These are phyloP conservation scores for Drosophila nigromelanica DNA, from an alignment of 1,140 invertebrate species.

Conservation along the genomic window DNA sequence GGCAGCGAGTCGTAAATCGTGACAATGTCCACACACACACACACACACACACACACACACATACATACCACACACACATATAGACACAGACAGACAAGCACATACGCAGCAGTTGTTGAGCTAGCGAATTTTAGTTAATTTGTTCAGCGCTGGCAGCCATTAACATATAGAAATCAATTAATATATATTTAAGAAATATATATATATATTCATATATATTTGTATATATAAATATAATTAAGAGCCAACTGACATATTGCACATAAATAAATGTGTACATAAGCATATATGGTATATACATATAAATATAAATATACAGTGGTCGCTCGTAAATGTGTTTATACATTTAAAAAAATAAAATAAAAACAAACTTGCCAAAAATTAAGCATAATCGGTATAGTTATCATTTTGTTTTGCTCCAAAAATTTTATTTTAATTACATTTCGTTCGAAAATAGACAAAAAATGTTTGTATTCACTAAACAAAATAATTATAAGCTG, in stretches of 20 bases:
- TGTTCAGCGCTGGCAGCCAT: constrained; percentile 53
- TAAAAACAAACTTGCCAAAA: too few relatives aligned
- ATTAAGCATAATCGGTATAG: too few relatives aligned
- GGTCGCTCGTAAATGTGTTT: too few relatives aligned
- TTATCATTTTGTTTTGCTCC: too few relatives aligned
- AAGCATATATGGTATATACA: neutral
- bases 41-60: constrained; percentile 19
- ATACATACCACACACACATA: neutral
- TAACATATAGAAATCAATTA: constrained; percentile 78
- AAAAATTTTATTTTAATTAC: too few relatives aligned
- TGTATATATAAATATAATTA: neutral
- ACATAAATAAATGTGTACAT: too few relatives aligned
- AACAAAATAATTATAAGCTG: too few relatives aligned
- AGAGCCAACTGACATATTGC: constrained; percentile 15
- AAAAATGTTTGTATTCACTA: too few relatives aligned
- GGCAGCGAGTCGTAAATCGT: constrained; percentile 36
- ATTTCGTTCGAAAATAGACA: too few relatives aligned
- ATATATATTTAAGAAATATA: constrained; percentile 29
- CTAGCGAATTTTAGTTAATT: constrained; percentile 68
- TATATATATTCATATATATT: neutral
- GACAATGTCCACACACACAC: constrained; percentile 42
- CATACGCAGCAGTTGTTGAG: constrained; percentile 40
- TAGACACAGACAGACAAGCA: constrained; percentile 2
- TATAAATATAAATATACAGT: too few relatives aligned
- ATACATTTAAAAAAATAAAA: too few relatives aligned